These are phyloP conservation scores for Oxycera nigricornis DNA, from an alignment of 2,888 invertebrate genomes.

Conservation along the genomic window DNA sequence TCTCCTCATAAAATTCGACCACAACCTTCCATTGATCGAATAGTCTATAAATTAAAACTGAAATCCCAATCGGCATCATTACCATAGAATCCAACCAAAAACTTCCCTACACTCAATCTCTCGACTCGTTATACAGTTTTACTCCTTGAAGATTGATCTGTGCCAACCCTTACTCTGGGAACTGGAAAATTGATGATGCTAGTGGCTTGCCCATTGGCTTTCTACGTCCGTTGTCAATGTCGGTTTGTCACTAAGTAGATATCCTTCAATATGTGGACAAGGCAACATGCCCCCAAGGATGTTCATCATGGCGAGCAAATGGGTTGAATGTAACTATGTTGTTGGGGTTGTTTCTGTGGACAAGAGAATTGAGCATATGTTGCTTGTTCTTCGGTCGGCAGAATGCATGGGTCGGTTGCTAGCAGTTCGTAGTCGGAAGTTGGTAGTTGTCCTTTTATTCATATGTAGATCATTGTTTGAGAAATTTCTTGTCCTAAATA, in stretches of 20 bases:
- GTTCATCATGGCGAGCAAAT: not conserved
- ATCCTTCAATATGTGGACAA: not conserved
- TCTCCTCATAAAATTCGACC: too few species aligned
- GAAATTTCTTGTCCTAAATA: too few species aligned
- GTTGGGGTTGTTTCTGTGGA: not conserved
- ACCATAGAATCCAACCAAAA: not conserved
- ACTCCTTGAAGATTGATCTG: constrained; percentile 24
- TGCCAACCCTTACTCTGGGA: not conserved
- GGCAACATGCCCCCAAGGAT: not conserved
- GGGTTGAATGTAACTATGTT: not conserved
- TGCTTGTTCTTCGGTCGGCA: not conserved
- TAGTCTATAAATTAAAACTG: not conserved
- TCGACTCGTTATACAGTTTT: not conserved
- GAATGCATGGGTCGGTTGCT: not conserved
- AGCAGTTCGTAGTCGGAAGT: too few species aligned
- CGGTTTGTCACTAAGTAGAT: constrained; percentile 27
- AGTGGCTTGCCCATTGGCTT: constrained; percentile 17
- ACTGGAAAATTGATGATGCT: constrained; percentile 14
- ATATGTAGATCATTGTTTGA: not conserved
- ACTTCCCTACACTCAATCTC: not conserved
- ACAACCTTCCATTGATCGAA: too few species aligned
- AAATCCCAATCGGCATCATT: not conserved
- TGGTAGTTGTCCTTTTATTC: constrained; percentile 14
- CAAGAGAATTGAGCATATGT: not conserved
- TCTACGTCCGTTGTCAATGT: constrained; percentile 16